Evolutionary conservation across 2,888 invertebrate genomes (phyloP), one percentile per base, ranked within the genome.

Genomic region (Lutraria lutraria): DNA sequence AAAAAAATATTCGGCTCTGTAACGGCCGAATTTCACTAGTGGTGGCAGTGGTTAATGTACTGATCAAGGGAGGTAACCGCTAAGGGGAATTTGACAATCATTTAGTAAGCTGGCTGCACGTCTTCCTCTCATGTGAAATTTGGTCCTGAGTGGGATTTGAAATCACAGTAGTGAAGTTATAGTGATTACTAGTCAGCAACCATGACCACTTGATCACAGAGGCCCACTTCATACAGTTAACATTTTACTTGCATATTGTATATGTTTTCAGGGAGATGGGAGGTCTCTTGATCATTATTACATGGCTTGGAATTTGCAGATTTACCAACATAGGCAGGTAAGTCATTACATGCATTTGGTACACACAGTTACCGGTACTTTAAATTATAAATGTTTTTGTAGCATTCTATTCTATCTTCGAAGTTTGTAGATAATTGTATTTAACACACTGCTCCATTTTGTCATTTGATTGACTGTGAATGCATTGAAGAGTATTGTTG

Each of bases 251-350:
- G n/a, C 21, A 60, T 4, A 60, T 15, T 68, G 25, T 21, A 1
- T 81, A 53, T 81, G 29, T 81, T 93, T 93, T 25, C 94, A 96
- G 96, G 89, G 96, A 96, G 90, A 90, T 95, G 92, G 95, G 92
- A 52, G 96, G 96, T 56, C 86, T 95, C 52, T 63, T 95, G 79
- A 95, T 95, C 25, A 94, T 95, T 0, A 93, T 96, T 13, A 88
- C 93, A 25, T 96, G 96, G 96, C 87, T 95, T 16, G 92, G 92
- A 10, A 91, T 95, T 6, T 92, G 91, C 68, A 92, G 94, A 85
- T 95, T 95, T 80, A 94, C 95, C 21, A 92, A 89, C 15, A 88
- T 95, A 81, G 95, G 94, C 88, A 94, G 94, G 96, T 95, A 90
- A 88, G 92, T n/a, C 19, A n/a, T 63, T n/a, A n/a, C 25, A 12